These are phyloP conservation scores for Cyprinella venusta DNA, from an alignment of 2,797 vertebrate genomes.

Conservation along the genomic window DNA sequence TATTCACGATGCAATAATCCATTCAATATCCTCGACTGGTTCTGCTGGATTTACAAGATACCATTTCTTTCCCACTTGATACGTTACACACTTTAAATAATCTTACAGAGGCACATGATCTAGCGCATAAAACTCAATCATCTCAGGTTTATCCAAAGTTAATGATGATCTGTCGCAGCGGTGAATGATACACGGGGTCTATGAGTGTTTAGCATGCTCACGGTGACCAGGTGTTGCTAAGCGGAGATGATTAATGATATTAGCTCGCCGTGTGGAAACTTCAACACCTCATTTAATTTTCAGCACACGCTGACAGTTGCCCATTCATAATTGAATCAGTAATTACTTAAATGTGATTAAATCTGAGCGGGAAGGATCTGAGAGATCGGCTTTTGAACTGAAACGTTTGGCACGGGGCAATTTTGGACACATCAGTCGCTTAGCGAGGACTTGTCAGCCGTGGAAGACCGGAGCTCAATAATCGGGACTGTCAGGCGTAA, in stretches of 20 bases:
- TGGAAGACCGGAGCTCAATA: conserved; percentile 31
- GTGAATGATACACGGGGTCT: conserved; percentile 4
- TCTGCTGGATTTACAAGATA: not conserved
- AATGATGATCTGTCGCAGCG: not conserved
- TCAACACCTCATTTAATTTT: conserved; percentile 50
- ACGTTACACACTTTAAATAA: not conserved
- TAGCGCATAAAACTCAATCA: not conserved
- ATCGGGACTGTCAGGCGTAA: conserved; percentile 28
- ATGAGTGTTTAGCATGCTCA: not conserved
- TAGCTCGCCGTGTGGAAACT: conserved; percentile 11
- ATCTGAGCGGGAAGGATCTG: conserved; percentile 36
- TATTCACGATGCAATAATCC: conserved; percentile 15
- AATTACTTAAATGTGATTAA: conserved; percentile 57
- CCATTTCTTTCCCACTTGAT: not conserved
- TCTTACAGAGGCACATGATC: conserved; percentile 24
- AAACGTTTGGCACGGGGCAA: conserved; percentile 24
- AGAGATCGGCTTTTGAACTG: conserved; percentile 42
- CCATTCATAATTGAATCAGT: conserved; percentile 54
- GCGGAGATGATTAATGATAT: conserved; percentile 34
- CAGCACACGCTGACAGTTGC: conserved; percentile 21
- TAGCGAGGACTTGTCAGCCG: conserved; percentile 25
- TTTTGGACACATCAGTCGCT: conserved; percentile 27
- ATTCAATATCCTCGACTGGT: not conserved
- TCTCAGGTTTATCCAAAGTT: conserved; percentile 35
- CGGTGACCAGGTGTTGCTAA: conserved; percentile 44